Percentiles rank a stretch among this genome's conserved stretches.
phyloP scores from a whole-genome alignment of 1,140 invertebrate genomes.

The Macrotrachela quadricornifera region DNA sequence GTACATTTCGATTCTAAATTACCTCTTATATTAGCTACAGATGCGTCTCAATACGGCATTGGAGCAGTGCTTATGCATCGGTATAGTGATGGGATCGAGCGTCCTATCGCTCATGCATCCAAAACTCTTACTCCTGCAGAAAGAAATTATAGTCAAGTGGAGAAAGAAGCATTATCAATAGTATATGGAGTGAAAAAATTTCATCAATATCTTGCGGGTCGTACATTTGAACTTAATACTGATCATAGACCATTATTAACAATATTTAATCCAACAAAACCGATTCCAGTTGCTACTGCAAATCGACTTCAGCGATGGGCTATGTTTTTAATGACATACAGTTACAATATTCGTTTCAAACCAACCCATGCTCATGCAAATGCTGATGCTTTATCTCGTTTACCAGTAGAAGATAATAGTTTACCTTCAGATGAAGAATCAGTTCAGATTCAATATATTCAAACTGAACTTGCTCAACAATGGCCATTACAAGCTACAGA shows the following conservation, averaged over 20 bases:
- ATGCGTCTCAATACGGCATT: constrained; percentile 20
- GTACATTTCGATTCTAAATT: constrained; percentile 22
- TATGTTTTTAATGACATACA: background rate
- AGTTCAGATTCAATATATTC: constrained; percentile 26
- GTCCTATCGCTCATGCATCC: constrained; percentile 28
- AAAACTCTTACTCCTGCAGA: too few species aligned
- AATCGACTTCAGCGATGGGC: background rate
- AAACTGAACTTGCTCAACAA: constrained; percentile 12
- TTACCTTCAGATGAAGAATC: constrained; percentile 14
- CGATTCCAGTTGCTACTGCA: too few species aligned
- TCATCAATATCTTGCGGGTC: constrained; percentile 26
- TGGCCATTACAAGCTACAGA: background rate
- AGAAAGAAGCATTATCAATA: constrained; percentile 21
- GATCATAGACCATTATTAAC: constrained; percentile 31
- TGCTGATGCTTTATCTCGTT: constrained; percentile 18
- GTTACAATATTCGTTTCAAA: background rate
- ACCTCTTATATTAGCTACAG: constrained; percentile 20
- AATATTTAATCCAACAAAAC: constrained; percentile 16
- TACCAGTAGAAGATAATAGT: constrained; percentile 14
- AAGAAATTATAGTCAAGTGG: constrained; percentile 17
- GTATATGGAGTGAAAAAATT: constrained; percentile 28
- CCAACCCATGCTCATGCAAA: background rate
- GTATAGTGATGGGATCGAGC: constrained; percentile 14
- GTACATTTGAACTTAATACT: constrained; percentile 29
- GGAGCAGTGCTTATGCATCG: constrained; percentile 30